Evolutionary conservation across 2,113 vertebrate species (phyloP), one percentile per base, ranked within the genome.

Genomic region (Leptodactylus fuscus): DNA sequence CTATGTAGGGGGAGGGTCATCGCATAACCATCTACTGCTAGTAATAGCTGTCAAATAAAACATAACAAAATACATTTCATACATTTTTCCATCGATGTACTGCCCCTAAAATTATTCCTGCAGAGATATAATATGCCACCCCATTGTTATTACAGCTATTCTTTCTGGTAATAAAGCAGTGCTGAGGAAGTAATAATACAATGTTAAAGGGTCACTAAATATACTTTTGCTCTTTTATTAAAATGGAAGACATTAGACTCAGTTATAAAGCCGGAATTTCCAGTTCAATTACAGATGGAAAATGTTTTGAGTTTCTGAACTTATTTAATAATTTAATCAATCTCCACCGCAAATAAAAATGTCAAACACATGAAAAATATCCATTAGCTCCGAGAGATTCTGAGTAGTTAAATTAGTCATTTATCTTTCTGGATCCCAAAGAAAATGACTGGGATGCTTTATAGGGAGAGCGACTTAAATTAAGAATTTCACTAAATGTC

Each of bases 341-440:
- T 62, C 77, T 80, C 62, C 36, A 41, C 12, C 9, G 77, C 53
- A 62, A 80, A 80, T 80, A 80, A 80, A 80, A 62, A 80, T 58
- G 77, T 80, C 77, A 80, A 44, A 80, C 55, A 44, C 77, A 60
- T 80, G 77, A 80, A 44, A 62, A 80, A 80, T 80, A 80, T 41
- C 34, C 77, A 62, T 80, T 80, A 62, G 53, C 76, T 80, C 55
- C 5, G 41, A 41, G 53, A 44, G 53, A 80, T 80, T 62, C 60
- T 41, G 55, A 80, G 77, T 80, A 60, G 77, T 38, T 80, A 58
- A 80, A 79, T 80, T 80, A 60, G 53, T 32, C 34, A 80, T 80
- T 60, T 80, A 36, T 80, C 77, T 80, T 80, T 44, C 53, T 44
- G 36, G 27, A 27, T 62, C 53, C 44, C 18, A 62, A 62, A 22